Evolutionary conservation across 2,888 invertebrate genomes (phyloP).

Genomic region (Seira ritae): DNA sequence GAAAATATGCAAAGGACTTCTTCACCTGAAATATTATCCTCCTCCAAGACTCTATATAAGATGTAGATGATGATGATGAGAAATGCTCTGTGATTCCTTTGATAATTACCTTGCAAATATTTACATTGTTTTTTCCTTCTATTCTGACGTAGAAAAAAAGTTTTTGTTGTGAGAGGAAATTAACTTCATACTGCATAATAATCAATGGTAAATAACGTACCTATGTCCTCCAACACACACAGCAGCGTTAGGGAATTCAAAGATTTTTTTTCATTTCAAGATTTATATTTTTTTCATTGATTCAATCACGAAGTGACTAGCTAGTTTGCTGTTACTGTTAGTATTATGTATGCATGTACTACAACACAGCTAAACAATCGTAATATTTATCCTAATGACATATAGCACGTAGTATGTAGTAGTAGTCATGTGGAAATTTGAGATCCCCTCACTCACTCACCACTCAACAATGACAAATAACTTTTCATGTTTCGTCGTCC

Average conservation of each 20-base stretch:
- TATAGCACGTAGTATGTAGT: no score
- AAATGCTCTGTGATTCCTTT: slow-evolving; percentile 37
- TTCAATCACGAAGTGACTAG: no score
- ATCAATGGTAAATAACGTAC: slow-evolving; percentile 7
- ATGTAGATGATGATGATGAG: background rate
- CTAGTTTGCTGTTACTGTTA: slow-evolving; percentile 17
- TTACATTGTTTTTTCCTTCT: slow-evolving; percentile 42
- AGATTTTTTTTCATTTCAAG: no score
- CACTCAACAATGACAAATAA: slow-evolving; percentile 38
- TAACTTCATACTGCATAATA: background rate
- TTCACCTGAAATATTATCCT: no score
- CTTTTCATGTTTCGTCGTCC: slow-evolving; percentile 6
- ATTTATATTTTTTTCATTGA: no score
- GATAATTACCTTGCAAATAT: slow-evolving; percentile 58
- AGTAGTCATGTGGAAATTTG: no score
- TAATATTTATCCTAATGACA: no score
- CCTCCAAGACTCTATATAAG: slow-evolving; percentile 19
- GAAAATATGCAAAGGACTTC: no score
- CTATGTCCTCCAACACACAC: slow-evolving; percentile 16
- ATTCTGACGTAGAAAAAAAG: background rate
- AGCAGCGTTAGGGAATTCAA: no score
- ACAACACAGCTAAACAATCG: slow-evolving; percentile 12
- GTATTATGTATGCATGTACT: slow-evolving; percentile 35
- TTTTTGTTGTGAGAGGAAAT: slow-evolving; percentile 10
- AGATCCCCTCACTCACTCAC: no score